Evolutionary conservation across 2,113 vertebrate species (phyloP).

Genomic region (Dendropsophus ebraccatus): DNA sequence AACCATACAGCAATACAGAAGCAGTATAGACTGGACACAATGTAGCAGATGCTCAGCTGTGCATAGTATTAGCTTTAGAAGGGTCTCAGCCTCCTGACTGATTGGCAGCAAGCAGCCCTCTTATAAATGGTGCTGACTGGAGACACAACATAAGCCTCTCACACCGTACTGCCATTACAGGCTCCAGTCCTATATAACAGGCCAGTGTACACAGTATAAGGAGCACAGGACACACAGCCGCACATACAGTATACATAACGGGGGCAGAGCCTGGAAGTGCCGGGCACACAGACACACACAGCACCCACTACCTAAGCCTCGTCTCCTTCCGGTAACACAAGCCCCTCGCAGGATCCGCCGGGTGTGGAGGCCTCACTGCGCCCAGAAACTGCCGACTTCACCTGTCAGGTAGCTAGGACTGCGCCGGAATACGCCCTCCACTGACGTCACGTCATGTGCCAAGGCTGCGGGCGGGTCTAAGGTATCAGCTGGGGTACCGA

Average conservation of each 20-base stretch:
- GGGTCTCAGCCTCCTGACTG: too few relatives aligned
- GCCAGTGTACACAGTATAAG: too few relatives aligned
- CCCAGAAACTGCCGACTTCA: neutral
- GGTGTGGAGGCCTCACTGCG: neutral
- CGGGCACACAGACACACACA: too few relatives aligned
- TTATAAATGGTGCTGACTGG: too few relatives aligned
- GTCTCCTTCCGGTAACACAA: neutral
- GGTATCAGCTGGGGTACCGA: neutral
- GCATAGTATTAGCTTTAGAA: neutral
- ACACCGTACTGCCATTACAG: too few relatives aligned
- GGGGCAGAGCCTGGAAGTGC: too few relatives aligned
- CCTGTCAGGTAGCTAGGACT: neutral
- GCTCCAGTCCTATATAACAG: too few relatives aligned
- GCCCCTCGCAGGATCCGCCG: neutral
- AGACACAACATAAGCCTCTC: too few relatives aligned
- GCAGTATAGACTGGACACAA: neutral
- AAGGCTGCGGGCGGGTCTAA: neutral
- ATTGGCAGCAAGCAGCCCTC: neutral
- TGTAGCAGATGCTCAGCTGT: neutral
- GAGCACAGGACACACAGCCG: too few relatives aligned
- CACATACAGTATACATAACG: too few relatives aligned
- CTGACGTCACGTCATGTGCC: slow-evolving; percentile 24
- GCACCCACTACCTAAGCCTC: neutral
- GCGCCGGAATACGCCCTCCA: neutral
- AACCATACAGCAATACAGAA: too few relatives aligned